A percentile compares a stretch with the other conserved stretches of the same genome.
Conservation (phyloP, 2,797 vertebrate species). For the Spea hammondii region DNA sequence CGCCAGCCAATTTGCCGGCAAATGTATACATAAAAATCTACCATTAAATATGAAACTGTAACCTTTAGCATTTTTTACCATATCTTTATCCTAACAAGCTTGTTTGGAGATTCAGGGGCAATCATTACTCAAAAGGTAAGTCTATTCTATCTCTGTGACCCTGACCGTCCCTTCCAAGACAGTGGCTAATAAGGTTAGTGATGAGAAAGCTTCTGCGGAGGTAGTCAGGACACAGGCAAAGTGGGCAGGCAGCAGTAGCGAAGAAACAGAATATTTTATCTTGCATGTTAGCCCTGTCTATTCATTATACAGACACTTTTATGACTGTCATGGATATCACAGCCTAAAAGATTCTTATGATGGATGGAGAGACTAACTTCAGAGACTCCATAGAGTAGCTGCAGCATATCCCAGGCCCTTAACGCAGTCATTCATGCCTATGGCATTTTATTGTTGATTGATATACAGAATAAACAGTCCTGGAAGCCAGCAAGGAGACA, state of each 20-base stretch:
- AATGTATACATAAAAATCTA: too few species aligned
- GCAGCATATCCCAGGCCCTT: conserved; percentile 24
- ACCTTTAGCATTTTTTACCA: too few species aligned
- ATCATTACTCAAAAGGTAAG: background rate
- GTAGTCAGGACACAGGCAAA: conserved; percentile 39
- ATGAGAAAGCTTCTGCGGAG: conserved; percentile 14
- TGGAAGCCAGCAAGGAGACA: conserved; percentile 50
- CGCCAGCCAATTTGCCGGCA: too few species aligned
- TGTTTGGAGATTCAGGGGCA: too few species aligned
- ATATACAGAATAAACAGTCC: conserved; percentile 50
- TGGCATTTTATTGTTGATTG: conserved; percentile 48
- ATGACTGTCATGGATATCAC: conserved; percentile 32
- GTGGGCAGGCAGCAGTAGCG: background rate
- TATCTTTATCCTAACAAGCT: too few species aligned
- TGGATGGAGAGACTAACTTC: conserved; percentile 40
- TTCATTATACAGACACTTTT: conserved; percentile 42
- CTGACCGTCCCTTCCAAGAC: conserved; percentile 28
- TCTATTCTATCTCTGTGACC: conserved; percentile 2
- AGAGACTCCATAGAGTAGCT: conserved; percentile 40
- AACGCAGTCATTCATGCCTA: conserved; percentile 27
- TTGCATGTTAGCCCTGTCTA: conserved; percentile 10
- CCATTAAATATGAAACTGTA: too few species aligned
- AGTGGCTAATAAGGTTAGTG: background rate
- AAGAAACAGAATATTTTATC: background rate
- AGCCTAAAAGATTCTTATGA: conserved; percentile 30